phyloP scores from a whole-genome alignment of 2,113 vertebrate species.

The Sprattus sprattus region DNA sequence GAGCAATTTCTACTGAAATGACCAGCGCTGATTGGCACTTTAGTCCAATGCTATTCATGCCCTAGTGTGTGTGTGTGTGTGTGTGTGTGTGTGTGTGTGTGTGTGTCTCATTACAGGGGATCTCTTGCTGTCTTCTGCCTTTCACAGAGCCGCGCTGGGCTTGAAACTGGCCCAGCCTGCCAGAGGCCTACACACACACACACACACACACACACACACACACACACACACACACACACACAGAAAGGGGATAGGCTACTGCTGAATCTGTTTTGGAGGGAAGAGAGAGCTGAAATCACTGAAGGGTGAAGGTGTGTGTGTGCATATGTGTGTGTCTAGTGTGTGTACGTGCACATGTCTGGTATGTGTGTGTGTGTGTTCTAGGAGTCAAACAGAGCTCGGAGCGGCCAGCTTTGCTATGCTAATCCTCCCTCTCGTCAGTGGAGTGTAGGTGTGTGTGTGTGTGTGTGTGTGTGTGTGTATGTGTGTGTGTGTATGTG shows the following conservation, averaged over 20 bases:
- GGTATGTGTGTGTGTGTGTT: slow-evolving; percentile 21
- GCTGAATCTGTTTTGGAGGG: slow-evolving; percentile 8
- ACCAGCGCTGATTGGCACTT: slow-evolving; percentile 74
- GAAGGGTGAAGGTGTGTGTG: slow-evolving; percentile 19
- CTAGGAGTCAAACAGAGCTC: not conserved
- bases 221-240: not conserved
- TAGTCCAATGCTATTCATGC: slow-evolving; percentile 75
- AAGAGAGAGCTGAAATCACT: slow-evolving; percentile 1
- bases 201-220: not conserved
- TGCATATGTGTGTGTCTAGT: slow-evolving; percentile 35
- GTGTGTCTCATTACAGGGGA: not conserved
- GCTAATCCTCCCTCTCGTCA: not conserved
- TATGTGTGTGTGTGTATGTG: too few species aligned
- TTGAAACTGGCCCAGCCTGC: not conserved
- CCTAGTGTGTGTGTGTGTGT: not conserved
- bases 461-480: too few species aligned
- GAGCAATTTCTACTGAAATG: slow-evolving; percentile 74
- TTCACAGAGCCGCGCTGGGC: not conserved
- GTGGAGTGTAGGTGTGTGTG: too few species aligned
- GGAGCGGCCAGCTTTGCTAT: not conserved
- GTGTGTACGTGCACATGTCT: not conserved
- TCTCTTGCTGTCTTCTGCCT: not conserved
- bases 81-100: not conserved
- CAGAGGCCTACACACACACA: not conserved
- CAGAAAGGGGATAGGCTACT: not conserved